A percentile compares a stretch with the other conserved stretches of the same genome.
phyloP scores from a whole-genome alignment of 2,888 invertebrate species.

The Scaptodrosophila latifasciaeformis region DNA sequence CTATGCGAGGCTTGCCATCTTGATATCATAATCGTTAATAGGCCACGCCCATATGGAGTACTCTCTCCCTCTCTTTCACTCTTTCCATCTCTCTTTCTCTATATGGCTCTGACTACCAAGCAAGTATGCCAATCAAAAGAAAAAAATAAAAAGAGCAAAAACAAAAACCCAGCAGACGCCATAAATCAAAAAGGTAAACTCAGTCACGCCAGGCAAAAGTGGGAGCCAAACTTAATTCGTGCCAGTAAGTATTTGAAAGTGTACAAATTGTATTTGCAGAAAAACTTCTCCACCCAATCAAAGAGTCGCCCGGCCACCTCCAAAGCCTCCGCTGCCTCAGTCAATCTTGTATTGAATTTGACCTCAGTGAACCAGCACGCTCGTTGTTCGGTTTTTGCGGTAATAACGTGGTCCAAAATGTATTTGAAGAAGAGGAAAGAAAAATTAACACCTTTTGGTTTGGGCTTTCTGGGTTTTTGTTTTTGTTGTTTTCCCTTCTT shows the following conservation, averaged over 20 bases:
- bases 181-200: no score
- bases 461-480: no score
- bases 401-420: constrained; percentile 74
- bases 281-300: no score
- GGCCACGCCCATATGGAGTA: constrained; percentile 56
- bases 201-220: not conserved
- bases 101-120: no score
- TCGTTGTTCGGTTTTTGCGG: constrained; percentile 71
- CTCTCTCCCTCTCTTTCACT: no score
- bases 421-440: constrained; percentile 68
- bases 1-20: constrained; percentile 15
- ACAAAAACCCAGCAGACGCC: not conserved
- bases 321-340: constrained; percentile 14
- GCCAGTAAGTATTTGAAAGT: constrained; percentile 54
- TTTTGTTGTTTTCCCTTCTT: no score
- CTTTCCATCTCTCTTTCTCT: no score
- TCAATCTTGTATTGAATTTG: constrained; percentile 38
- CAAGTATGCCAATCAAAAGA: no score
- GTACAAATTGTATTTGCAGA: constrained; percentile 57
- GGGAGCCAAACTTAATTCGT: constrained; percentile 65
- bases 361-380: constrained; percentile 75
- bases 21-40: constrained; percentile 64
- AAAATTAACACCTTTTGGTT: constrained; percentile 74
- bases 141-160: no score
- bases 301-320: not conserved